phyloP scores from a whole-genome alignment of 2,113 vertebrate genomes.

The Athene noctua region DNA sequence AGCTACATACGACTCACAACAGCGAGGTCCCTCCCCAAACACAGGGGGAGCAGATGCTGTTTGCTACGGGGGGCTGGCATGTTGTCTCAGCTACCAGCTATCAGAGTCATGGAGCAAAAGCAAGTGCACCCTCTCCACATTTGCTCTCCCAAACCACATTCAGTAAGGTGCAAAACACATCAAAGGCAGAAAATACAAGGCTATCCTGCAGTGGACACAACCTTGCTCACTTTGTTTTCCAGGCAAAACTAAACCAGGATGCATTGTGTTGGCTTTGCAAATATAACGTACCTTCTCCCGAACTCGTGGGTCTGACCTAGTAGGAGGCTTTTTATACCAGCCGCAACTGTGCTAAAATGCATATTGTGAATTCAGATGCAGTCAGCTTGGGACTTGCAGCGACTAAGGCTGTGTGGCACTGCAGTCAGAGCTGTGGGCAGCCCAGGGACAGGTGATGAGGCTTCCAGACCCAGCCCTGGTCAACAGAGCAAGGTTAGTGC shows the following conservation, averaged over 20 bases:
- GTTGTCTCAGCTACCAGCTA: neutral
- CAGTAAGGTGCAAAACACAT: neutral
- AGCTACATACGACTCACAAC: rapidly evolving
- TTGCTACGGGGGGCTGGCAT: neutral
- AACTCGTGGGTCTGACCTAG: neutral
- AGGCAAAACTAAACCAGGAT: neutral
- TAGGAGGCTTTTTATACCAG: neutral
- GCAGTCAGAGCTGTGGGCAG: neutral
- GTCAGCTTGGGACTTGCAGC: neutral
- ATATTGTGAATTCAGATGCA: neutral
- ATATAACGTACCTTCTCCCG: neutral
- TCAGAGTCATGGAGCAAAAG: neutral
- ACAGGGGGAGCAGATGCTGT: rapidly evolving
- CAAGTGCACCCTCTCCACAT: neutral
- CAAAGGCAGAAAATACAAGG: neutral
- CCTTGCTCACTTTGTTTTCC: neutral
- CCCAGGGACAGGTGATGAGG: neutral
- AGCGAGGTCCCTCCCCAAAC: neutral
- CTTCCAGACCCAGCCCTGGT: neutral
- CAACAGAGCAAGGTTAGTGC: neutral
- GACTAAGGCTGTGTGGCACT: rapidly evolving
- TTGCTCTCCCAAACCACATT: neutral
- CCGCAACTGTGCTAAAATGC: neutral
- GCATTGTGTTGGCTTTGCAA: neutral
- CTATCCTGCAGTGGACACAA: neutral